Evolutionary conservation across 2,797 vertebrate species (phyloP), one percentile per base, ranked within the genome.

Genomic region (Mallotus villosus): DNA sequence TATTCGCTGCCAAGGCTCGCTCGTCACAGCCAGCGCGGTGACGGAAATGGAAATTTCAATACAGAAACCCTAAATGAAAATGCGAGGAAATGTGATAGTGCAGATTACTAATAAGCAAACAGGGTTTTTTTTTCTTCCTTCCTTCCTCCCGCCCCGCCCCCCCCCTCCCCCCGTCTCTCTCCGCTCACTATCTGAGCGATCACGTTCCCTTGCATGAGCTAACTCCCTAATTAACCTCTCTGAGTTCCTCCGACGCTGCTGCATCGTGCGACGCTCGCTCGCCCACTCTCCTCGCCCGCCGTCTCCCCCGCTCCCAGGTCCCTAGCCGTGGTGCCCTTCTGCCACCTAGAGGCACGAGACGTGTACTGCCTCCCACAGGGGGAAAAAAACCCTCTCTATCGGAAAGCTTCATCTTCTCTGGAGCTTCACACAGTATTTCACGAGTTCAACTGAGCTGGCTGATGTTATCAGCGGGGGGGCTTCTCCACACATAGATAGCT

Each of bases 211-310:
- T 79, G 81, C 90, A 92, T 92, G 91, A 90, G 89, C 84, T 89
- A 84, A 85, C 86, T 80, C 73, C 81, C 84, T 91, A 89, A 92
- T 93, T 90, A 92, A 92, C 89, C 90, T 91, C 90, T 91, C 81
- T 79, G 90, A 84, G 79, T 75, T 82, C 87, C 79, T n/a, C 51
- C 17, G 51, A 81, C 82, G 75, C 83, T 82, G 75, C 83, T 77
- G 83, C 77, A 88, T 87, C 86, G 90, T 90, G 86, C 84, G 78
- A 78, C 72, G 16, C 6, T 68, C 7, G 61, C 9, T 16, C 25
- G 24, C 65, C 24, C 21, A 61, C 37, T 7, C 8, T 41, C 37
- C 37, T 41, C 37, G 37, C 59, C 22, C 21, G 1, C 59, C 14
- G 24, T 14, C 59, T 0, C 6, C 21, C 59, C 21, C 34, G 16